phyloP scores from a whole-genome alignment of 2,888 invertebrate species.

The Parapristionchus giblindavisi region DNA sequence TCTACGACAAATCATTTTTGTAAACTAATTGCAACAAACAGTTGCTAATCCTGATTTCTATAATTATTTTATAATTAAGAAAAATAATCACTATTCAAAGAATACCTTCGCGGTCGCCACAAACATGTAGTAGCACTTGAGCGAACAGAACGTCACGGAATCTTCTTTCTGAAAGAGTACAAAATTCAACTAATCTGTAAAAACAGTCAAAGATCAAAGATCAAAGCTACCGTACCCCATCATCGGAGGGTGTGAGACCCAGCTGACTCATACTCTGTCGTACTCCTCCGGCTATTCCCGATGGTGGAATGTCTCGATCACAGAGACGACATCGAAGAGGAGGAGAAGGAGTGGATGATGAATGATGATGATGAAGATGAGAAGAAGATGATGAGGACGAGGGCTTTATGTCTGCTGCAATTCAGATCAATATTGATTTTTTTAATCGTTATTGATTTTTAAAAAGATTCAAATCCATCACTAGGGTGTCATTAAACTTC shows the following conservation, averaged over 20 bases:
- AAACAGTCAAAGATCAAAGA: background rate
- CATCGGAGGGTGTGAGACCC: conserved; percentile 54
- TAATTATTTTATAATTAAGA: too few species aligned
- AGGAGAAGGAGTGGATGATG: background rate
- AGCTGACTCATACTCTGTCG: conserved; percentile 49
- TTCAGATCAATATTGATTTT: too few species aligned
- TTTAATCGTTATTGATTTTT: too few species aligned
- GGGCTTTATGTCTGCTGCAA: conserved; percentile 9
- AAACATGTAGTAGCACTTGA: conserved; percentile 88
- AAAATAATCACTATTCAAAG: background rate
- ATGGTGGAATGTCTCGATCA: background rate
- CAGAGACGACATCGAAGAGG: conserved; percentile 21
- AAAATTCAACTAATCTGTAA: background rate
- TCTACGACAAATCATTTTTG: background rate
- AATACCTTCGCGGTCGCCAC: conserved; percentile 76
- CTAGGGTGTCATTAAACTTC: too few species aligned
- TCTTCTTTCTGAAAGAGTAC: conserved; percentile 66
- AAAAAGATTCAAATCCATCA: conserved; percentile 14
- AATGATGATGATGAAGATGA: background rate
- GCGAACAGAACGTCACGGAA: conserved; percentile 81
- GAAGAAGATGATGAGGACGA: background rate
- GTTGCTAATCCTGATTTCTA: too few species aligned
- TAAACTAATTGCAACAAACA: too few species aligned
- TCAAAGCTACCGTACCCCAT: conserved; percentile 34
- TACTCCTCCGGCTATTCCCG: background rate